These are phyloP conservation scores for Belonocnema kinseyi DNA, from an alignment of 1,140 invertebrate species.

Conservation along the genomic window DNA sequence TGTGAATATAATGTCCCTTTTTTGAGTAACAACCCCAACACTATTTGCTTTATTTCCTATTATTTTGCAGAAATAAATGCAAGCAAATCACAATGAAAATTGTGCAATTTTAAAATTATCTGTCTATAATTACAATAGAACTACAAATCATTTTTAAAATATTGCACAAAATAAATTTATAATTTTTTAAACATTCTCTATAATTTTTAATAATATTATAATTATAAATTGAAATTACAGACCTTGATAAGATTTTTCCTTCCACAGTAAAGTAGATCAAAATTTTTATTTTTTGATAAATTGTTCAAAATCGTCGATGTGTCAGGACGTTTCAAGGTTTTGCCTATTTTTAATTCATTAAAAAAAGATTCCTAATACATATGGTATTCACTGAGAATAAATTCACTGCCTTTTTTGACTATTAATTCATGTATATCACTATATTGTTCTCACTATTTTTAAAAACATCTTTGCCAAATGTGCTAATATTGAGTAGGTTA, in stretches of 20 bases:
- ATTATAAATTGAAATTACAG: no score
- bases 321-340: conserved; percentile 14
- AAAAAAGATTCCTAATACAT: neutral
- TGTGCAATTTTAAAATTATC: no score
- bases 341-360: neutral
- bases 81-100: no score
- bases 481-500: neutral
- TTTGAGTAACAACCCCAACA: no score
- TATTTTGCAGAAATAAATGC: no score
- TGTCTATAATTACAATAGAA: no score
- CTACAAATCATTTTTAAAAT: no score
- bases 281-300: neutral
- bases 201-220: no score
- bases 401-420: neutral
- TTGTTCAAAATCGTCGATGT: conserved; percentile 27
- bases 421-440: conserved; percentile 18
- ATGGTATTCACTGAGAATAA: conserved; percentile 8
- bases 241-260: neutral
- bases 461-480: conserved; percentile 16
- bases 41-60: no score
- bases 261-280: neutral
- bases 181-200: no score
- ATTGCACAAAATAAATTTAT: no score
- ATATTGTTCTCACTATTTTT: conserved; percentile 23
- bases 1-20: no score